Evolutionary conservation across 2,888 invertebrate species (phyloP), one percentile per base, ranked within the genome.

Genomic region (Volucella bombylans): DNA sequence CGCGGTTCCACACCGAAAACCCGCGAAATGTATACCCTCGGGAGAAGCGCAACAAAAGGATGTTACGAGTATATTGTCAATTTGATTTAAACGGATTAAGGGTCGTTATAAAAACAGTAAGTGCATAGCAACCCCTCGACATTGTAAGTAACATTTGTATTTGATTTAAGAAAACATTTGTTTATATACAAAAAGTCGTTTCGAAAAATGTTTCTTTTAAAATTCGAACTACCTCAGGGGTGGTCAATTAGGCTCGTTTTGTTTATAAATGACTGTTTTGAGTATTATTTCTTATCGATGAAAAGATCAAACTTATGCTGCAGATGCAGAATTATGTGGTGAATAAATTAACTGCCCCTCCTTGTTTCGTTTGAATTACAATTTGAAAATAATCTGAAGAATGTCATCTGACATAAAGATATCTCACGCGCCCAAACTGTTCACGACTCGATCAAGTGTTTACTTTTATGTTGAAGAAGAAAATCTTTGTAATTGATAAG

Each of bases 31-130:
- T 12, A 77, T 67, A 49, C 72, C 73, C 68, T 81, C 64, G 49
- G 54, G 65, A 14, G 12, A 52, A 57, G 23, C 52, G 15, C 31
- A 59, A 15, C 49, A 73, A 38, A 39, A 54, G 10, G 50, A 47
- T 69, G 77, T 57, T 54, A 77, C n/a, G n/a, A n/a, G n/a, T n/a
- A n/a, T 54, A 69, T 47, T 78, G 69, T 71, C 78, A 71, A 71
- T 72, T 64, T 79, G 55, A 80, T 55, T 80, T 72, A 80, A 80
- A 71, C 76, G 57, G 85, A 85, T 85, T 85, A 85, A 72, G 68
- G 85, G 76, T 77, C 77, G 50, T 52, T 39, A 18, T 14, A 31
- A 65, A 81, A 62, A 74, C 55, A 68, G 69, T 49, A 31, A 55
- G 39, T 78, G 77, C 72, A 65, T n/a, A 39, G 39, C 31, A 38